Evolutionary conservation across 2,888 invertebrate species (phyloP).

Genomic region (Brachylomia viminalis): DNA sequence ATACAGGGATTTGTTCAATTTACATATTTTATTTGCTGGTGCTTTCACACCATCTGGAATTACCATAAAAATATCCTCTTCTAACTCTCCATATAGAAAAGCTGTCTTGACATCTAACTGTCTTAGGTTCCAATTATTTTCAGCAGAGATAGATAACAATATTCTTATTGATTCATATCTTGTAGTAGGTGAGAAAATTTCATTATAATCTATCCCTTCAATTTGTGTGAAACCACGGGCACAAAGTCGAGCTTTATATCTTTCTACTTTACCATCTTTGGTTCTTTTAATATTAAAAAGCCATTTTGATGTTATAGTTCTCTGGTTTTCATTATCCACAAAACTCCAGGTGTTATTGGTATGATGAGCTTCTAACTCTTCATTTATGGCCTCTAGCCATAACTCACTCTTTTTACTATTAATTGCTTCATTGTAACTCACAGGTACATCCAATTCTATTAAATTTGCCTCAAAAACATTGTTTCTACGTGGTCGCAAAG

Average conservation of each 20-base stretch:
- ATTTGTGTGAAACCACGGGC: too few relatives aligned
- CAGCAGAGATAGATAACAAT: background rate
- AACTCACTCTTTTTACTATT: too few relatives aligned
- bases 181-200: too few relatives aligned
- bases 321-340: background rate
- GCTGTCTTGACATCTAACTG: background rate
- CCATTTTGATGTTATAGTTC: background rate
- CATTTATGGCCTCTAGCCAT: too few relatives aligned
- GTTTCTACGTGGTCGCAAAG: background rate
- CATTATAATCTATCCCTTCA: too few relatives aligned
- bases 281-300: too few relatives aligned
- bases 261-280: too few relatives aligned
- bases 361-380: too few relatives aligned
- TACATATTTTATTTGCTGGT: slow-evolving; percentile 4
- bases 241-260: too few relatives aligned
- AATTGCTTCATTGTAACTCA: background rate
- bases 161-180: too few relatives aligned
- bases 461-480: background rate
- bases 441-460: background rate
- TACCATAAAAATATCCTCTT: slow-evolving; percentile 2
- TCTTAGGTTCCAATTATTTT: background rate
- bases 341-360: slow-evolving; percentile 3
- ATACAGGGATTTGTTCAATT: slow-evolving; percentile 5
- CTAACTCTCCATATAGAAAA: background rate
- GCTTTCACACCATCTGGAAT: slow-evolving; percentile 4